phyloP scores from a whole-genome alignment of 2,888 invertebrate genomes.

The Yponomeuta plumbellus region DNA sequence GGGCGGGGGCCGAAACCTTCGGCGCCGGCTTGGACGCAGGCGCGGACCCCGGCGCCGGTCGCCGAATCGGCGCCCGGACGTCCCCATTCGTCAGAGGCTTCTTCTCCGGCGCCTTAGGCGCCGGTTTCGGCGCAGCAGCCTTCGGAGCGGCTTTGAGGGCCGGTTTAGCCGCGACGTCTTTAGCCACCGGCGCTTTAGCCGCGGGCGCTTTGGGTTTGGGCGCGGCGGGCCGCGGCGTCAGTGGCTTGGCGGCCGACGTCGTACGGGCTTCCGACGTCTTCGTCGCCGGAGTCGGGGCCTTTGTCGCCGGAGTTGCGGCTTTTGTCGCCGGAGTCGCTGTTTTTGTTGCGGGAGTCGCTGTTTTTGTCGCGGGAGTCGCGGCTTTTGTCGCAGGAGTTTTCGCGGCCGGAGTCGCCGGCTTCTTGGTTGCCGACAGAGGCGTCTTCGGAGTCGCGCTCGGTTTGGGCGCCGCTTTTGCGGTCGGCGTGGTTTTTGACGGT shows the following conservation, averaged over 20 bases:
- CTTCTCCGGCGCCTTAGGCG: conserved; percentile 50
- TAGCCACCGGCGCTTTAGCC: conserved; percentile 31
- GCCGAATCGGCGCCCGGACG: conserved; percentile 26
- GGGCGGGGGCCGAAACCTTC: conserved; percentile 30
- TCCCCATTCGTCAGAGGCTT: conserved; percentile 77
- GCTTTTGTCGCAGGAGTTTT: conserved; percentile 26
- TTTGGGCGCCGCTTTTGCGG: conserved; percentile 27
- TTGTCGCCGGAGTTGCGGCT: conserved; percentile 20
- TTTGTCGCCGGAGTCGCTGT: no score
- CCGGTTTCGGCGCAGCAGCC: conserved; percentile 9
- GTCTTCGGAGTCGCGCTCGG: conserved; percentile 21
- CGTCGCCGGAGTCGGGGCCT: conserved; percentile 25
- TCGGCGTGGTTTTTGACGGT: conserved; percentile 29
- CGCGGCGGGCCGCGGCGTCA: conserved; percentile 30
- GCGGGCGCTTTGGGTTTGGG: conserved; percentile 22
- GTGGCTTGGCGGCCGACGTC: conserved; percentile 36
- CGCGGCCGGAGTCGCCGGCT: conserved; percentile 22
- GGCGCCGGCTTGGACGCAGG: conserved; percentile 30
- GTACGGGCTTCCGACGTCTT: conserved; percentile 38
- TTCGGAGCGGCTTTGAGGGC: conserved; percentile 19
- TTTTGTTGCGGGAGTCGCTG: conserved; percentile 18
- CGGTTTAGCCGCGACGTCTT: conserved; percentile 22
- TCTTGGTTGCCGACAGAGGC: conserved; percentile 30
- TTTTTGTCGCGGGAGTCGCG: conserved; percentile 30
- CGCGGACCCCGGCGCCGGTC: conserved; percentile 26